phyloP scores from a whole-genome alignment of 2,797 vertebrate genomes.

The Enteromius afrohamiltoni region DNA sequence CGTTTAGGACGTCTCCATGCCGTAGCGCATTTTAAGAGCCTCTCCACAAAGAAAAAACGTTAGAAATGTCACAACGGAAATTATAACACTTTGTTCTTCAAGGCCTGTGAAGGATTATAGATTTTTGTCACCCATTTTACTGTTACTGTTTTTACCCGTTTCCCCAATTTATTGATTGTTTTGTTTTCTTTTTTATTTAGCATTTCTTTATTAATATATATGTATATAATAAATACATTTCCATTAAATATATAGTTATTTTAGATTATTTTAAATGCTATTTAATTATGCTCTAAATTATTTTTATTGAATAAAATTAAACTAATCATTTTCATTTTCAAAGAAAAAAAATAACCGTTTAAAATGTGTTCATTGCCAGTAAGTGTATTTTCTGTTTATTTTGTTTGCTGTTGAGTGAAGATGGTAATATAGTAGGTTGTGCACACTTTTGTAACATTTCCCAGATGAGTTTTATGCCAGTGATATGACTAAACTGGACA shows the following conservation, averaged over 20 bases:
- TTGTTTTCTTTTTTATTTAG: not conserved
- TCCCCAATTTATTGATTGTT: too few relatives aligned
- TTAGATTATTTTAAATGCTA: constrained; percentile 13
- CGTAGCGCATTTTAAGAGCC: constrained; percentile 60
- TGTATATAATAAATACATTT: not conserved
- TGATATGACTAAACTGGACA: constrained; percentile 3
- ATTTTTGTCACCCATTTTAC: constrained; percentile 37
- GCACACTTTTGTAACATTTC: constrained; percentile 11
- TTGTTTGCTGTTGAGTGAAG: not conserved
- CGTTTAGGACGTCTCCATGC: constrained; percentile 65
- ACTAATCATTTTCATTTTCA: not conserved
- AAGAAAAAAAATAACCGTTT: not conserved
- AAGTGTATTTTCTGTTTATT: not conserved
- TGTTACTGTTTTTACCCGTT: not conserved
- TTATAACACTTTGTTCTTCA: constrained; percentile 63
- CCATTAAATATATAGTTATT: not conserved
- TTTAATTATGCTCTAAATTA: not conserved
- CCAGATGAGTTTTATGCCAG: constrained; percentile 9
- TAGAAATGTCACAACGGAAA: constrained; percentile 63
- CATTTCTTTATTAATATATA: not conserved
- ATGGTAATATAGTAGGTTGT: not conserved
- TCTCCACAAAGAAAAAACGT: constrained; percentile 59
- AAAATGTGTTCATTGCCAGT: constrained; percentile 38
- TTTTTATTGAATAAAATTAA: not conserved
- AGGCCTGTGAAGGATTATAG: constrained; percentile 60